Base-by-base conservation (phyloP, 2,113 vertebrate genomes). In the Maylandia zebra region DNA sequence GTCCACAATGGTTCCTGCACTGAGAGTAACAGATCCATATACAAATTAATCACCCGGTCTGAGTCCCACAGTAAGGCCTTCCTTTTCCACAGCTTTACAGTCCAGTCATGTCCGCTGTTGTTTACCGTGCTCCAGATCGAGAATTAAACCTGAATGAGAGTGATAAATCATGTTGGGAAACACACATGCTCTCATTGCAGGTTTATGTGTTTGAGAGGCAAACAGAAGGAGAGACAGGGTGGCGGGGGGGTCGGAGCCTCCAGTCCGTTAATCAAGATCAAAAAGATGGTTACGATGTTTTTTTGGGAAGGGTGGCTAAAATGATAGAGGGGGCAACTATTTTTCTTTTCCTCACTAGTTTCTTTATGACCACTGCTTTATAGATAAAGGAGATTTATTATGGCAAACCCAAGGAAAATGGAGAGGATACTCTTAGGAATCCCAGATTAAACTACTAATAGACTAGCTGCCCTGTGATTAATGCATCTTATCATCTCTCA, bases 81-180 rank as follows among this genome's bases (percentile, higher is more conserved):
- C 88, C 90, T 82, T 84, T 90, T 90, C 55, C 83, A 71, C 89
- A 82, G 87, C 90, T 95, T 96, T 93, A 96, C 93, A 96, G 94
- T 96, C 96, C 92, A 88, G 95, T 95, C 95, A 96, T 95, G 96
- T 96, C 92, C 89, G 27, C 91, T 88, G 93, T 95, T 96, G 94
- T 96, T 96, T 96, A 95, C 95, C 76, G 91, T 92, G 91, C 94
- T 95, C 89, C 93, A 93, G 93, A 95, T 96, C 94, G 90, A 95
- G 96, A 96, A 96, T 95, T 96, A 96, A 96, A 96, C 91, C 94
- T 96, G 95, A 96, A 96, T 96, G 95, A 95, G 94, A 94, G 94
- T 90, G 88, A 96, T 96, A 96, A 95, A 96, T 96, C 95, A 95
- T 88, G 83, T 84, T 86, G 80, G 86, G 91, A 90, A 95, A 94